A percentile compares a stretch with the other conserved stretches of the same genome.
These are phyloP conservation scores for Sclerodermus sp. DNA, from an alignment of 2,888 invertebrate genomes.

Conservation along the genomic window DNA sequence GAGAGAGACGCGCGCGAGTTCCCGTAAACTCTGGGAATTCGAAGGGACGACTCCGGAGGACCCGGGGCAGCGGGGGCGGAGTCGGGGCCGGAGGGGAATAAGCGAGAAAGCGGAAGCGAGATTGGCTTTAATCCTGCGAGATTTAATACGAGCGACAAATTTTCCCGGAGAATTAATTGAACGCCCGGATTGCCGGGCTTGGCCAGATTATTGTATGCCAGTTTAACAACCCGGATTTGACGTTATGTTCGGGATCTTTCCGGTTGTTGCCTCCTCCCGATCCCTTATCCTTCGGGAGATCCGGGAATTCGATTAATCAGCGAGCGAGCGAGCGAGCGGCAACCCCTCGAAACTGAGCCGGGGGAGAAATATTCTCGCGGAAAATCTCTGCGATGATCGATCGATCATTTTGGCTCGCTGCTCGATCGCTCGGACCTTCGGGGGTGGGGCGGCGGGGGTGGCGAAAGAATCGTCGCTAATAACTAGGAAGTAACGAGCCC, in stretches of 20 bases:
- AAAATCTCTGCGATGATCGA: no score
- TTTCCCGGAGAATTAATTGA: conserved; percentile 56
- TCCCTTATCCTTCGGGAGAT: background rate
- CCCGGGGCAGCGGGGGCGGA: conserved; percentile 10
- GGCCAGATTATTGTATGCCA: conserved; percentile 55
- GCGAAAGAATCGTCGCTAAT: no score
- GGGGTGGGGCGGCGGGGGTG: no score
- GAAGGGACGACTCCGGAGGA: background rate
- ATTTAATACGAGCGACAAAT: conserved; percentile 57
- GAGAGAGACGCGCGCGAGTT: no score
- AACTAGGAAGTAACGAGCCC: no score
- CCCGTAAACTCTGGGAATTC: background rate
- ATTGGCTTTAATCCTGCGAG: conserved; percentile 55
- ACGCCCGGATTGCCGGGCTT: conserved; percentile 49
- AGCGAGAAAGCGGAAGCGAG: conserved; percentile 37
- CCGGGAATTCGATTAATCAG: conserved; percentile 2
- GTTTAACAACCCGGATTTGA: conserved; percentile 52
- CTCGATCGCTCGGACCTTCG: no score
- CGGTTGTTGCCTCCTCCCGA: conserved; percentile 11
- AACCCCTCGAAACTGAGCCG: no score
- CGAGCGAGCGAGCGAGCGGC: no score
- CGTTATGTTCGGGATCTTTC: conserved; percentile 36
- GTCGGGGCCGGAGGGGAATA: conserved; percentile 23
- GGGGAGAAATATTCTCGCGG: no score
- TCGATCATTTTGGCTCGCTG: no score